Conservation (phyloP, 2,797 vertebrate species). For the Clamator glandarius region DNA sequence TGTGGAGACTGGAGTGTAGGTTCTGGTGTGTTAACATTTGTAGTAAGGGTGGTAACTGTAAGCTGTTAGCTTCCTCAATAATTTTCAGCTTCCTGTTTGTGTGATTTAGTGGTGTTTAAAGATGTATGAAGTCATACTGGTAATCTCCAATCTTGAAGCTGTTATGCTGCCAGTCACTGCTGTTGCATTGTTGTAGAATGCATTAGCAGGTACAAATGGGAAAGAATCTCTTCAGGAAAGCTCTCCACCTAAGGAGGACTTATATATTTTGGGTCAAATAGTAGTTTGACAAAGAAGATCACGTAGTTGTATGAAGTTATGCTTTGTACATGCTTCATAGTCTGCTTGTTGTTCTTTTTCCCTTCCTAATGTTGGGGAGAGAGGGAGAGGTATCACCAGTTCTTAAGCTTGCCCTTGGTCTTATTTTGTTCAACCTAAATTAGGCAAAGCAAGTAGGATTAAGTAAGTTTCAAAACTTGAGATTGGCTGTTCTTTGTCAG, state of each 20-base stretch:
- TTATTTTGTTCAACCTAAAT: not conserved
- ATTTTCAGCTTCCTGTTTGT: not conserved
- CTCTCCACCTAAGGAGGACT: not conserved
- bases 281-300: not conserved
- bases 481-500: not conserved
- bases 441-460: not conserved
- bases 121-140: not conserved
- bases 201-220: not conserved
- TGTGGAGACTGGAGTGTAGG: not conserved
- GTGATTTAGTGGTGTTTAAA: constrained; percentile 3
- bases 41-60: not conserved
- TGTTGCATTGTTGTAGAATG: not conserved
- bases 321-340: not conserved
- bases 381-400: not conserved
- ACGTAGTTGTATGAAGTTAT: not conserved
- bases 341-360: not conserved
- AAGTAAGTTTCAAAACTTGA: not conserved
- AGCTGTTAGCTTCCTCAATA: not conserved
- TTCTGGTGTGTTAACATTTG: not conserved
- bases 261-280: not conserved
- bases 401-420: not conserved
- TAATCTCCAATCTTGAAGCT: not conserved
- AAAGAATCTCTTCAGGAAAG: not conserved
- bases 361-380: not conserved
- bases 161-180: not conserved